These are phyloP conservation scores for Eutrigla gurnardus DNA, from an alignment of 2,797 vertebrate species.

Conservation along the genomic window DNA sequence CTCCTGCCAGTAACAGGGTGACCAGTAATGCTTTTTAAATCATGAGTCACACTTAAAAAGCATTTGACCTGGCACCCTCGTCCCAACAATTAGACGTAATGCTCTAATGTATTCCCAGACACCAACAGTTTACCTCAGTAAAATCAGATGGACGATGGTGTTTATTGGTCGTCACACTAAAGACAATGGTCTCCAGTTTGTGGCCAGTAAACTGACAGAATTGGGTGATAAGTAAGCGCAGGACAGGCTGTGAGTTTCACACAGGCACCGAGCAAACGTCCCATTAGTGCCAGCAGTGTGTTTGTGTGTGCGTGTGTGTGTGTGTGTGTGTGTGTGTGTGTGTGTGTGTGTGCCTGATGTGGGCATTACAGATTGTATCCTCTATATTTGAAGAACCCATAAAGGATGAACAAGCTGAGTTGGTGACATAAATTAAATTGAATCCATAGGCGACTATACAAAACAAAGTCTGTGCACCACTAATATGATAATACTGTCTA, in stretches of 20 bases:
- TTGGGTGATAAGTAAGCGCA: background rate
- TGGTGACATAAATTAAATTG: background rate
- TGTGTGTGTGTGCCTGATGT: background rate
- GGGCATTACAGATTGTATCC: background rate
- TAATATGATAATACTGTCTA: background rate
- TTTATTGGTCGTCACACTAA: background rate
- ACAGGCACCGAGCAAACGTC: background rate
- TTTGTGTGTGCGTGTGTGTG: too few relatives aligned
- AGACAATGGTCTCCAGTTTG: background rate
- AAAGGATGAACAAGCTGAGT: background rate
- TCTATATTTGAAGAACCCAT: background rate
- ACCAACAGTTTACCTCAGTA: background rate
- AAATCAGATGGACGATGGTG: background rate
- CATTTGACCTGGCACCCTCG: constrained; percentile 4
- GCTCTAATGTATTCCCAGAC: background rate
- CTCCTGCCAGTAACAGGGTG: background rate
- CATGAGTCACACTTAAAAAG: constrained; percentile 19
- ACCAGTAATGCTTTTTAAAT: constrained; percentile 23
- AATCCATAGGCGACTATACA: background rate
- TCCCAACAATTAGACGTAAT: constrained; percentile 11
- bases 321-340: too few relatives aligned
- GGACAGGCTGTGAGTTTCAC: background rate
- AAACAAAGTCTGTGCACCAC: background rate
- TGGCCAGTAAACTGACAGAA: constrained; percentile 4
- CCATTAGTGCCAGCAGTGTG: background rate